A percentile compares a stretch with the other conserved stretches of the same genome.
phyloP scores from a whole-genome alignment of 2,113 vertebrate species.

The Phrynosoma blainvillii region DNA sequence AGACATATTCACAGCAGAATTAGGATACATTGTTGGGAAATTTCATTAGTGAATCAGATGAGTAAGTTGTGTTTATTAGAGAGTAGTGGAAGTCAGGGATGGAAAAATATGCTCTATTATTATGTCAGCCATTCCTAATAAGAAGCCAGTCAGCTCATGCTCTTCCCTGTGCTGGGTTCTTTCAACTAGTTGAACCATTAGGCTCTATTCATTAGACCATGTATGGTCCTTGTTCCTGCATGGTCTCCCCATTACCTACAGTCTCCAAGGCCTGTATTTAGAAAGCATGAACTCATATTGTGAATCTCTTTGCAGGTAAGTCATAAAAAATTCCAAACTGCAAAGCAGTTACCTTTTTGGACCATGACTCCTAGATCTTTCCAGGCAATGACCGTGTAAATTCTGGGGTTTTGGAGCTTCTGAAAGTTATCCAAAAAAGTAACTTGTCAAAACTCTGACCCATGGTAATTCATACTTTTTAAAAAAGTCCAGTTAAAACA shows the following conservation, averaged over 20 bases:
- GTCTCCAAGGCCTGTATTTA: background rate
- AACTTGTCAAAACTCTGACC: too few species aligned
- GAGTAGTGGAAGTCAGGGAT: slow-evolving; percentile 48
- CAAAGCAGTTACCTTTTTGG: too few species aligned
- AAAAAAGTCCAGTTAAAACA: too few species aligned
- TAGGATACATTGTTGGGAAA: slow-evolving; percentile 28
- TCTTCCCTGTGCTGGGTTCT: slow-evolving; percentile 46
- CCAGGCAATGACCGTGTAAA: too few species aligned
- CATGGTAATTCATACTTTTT: background rate
- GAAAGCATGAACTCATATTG: background rate
- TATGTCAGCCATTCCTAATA: slow-evolving; percentile 48
- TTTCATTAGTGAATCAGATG: slow-evolving; percentile 34
- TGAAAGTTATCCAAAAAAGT: too few species aligned
- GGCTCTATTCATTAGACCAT: background rate
- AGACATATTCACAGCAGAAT: slow-evolving; percentile 35
- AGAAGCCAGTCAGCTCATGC: slow-evolving; percentile 24
- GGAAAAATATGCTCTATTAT: slow-evolving; percentile 47
- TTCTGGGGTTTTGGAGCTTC: too few species aligned
- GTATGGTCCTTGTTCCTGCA: background rate
- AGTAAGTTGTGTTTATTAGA: slow-evolving; percentile 37
- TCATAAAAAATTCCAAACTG: background rate
- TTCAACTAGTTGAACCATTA: slow-evolving; percentile 44
- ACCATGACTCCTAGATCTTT: too few species aligned
- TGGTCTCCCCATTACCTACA: background rate
- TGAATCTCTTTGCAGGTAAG: too few species aligned